Conservation (phyloP, 2,113 vertebrate genomes). For the Upupa epops region DNA sequence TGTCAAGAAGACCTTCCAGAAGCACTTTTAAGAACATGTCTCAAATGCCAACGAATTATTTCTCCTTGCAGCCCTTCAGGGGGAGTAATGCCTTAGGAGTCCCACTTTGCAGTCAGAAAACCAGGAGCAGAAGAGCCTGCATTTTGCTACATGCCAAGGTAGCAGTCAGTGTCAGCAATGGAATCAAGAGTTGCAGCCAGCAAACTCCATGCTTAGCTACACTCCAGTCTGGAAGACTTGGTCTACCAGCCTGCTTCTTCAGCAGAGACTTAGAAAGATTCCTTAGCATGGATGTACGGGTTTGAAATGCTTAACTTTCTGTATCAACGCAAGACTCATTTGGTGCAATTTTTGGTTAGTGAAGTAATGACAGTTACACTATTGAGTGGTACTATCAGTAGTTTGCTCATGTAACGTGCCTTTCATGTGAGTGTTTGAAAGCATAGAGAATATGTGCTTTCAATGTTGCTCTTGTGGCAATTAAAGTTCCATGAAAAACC, state of each 20-base stretch:
- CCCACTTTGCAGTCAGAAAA: background rate
- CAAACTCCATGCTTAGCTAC: background rate
- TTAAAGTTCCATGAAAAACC: background rate
- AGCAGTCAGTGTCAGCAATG: background rate
- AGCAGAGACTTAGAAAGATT: background rate
- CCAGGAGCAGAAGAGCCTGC: background rate
- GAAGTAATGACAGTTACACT: background rate
- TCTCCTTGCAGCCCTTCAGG: background rate
- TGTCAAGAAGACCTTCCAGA: conserved; percentile 21
- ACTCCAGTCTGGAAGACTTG: background rate
- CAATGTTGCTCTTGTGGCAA: background rate
- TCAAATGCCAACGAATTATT: background rate
- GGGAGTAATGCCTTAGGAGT: background rate
- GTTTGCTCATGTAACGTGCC: background rate
- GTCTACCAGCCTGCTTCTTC: background rate
- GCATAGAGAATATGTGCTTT: background rate
- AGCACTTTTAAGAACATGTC: background rate
- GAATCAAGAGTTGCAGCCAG: background rate
- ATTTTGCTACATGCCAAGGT: background rate
- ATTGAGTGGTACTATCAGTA: background rate
- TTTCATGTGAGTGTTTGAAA: background rate
- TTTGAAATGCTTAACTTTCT: background rate
- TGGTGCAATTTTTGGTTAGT: background rate
- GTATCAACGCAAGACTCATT: background rate
- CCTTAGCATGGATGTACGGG: background rate